Percentiles rank a stretch among this genome's conserved stretches.
Conservation (phyloP, 2,888 invertebrate species). For the Lottia gigantea region DNA sequence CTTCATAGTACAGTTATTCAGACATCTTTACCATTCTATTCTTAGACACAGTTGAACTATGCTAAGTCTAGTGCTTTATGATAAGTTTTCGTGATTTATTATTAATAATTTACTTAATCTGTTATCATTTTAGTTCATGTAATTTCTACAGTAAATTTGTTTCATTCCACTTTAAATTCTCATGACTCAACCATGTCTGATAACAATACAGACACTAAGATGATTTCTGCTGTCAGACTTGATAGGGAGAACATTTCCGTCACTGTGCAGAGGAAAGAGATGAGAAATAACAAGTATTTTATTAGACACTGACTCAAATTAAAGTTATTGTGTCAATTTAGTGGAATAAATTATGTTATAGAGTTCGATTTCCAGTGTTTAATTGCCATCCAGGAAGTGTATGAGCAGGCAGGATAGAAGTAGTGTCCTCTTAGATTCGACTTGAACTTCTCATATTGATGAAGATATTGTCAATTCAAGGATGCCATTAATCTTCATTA, state of each 20-base stretch:
- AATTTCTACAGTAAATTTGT: too few species aligned
- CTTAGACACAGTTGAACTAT: too few species aligned
- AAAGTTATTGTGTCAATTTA: constrained; percentile 1
- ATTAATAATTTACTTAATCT: too few species aligned
- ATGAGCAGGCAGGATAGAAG: not conserved
- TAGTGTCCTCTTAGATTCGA: not conserved
- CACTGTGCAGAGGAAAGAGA: not conserved
- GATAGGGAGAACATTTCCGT: not conserved
- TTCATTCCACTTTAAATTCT: too few species aligned
- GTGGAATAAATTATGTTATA: not conserved
- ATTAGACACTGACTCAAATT: not conserved
- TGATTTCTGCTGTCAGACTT: not conserved
- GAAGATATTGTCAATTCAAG: not conserved
- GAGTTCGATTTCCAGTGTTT: not conserved
- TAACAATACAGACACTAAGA: not conserved
- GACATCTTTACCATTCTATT: too few species aligned
- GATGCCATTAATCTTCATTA: not conserved
- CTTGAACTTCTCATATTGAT: not conserved
- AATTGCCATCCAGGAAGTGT: not conserved
- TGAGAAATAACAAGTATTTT: constrained; percentile 5
- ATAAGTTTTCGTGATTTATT: too few species aligned
- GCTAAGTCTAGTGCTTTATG: too few species aligned
- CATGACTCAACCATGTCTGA: too few species aligned
- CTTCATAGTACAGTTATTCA: too few species aligned
- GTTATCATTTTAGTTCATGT: too few species aligned